Conservation (phyloP, 2,888 invertebrate genomes). For the Oeneis ivallda region DNA sequence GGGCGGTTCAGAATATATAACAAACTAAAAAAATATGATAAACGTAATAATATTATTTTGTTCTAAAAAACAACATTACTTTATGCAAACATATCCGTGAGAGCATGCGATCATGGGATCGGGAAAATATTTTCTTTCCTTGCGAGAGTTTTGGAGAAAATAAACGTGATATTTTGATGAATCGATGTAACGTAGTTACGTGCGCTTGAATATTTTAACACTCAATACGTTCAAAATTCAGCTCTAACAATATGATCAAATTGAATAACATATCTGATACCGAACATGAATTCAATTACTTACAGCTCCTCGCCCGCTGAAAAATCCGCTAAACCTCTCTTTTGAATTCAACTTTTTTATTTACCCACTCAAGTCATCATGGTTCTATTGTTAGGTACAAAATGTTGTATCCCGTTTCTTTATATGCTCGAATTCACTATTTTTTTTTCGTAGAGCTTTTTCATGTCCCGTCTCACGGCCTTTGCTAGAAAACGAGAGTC, state of each 20-base stretch:
- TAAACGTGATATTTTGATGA: conserved; percentile 34
- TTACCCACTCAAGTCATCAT: neutral
- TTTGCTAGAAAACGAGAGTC: too few relatives aligned
- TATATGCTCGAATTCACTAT: too few relatives aligned
- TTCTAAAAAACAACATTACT: neutral
- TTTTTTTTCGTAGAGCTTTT: too few relatives aligned
- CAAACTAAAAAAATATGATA: too few relatives aligned
- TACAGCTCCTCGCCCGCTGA: neutral
- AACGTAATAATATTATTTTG: too few relatives aligned
- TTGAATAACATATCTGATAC: conserved; percentile 20
- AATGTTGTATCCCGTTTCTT: too few relatives aligned
- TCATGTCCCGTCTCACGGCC: too few relatives aligned
- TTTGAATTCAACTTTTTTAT: neutral
- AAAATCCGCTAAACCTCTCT: neutral
- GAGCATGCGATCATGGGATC: conserved; percentile 5
- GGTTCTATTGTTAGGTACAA: too few relatives aligned
- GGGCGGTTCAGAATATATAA: too few relatives aligned
- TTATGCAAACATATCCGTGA: neutral
- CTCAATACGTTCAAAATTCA: conserved; percentile 20
- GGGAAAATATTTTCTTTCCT: conserved; percentile 33
- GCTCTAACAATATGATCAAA: conserved; percentile 16
- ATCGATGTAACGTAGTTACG: conserved; percentile 36
- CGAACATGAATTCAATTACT: neutral
- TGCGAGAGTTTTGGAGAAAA: conserved; percentile 24
- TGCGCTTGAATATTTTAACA: conserved; percentile 40